Evolutionary conservation across 2,888 invertebrate genomes (phyloP), one percentile per base, ranked within the genome.

Genomic region (Limnephilus auricula): DNA sequence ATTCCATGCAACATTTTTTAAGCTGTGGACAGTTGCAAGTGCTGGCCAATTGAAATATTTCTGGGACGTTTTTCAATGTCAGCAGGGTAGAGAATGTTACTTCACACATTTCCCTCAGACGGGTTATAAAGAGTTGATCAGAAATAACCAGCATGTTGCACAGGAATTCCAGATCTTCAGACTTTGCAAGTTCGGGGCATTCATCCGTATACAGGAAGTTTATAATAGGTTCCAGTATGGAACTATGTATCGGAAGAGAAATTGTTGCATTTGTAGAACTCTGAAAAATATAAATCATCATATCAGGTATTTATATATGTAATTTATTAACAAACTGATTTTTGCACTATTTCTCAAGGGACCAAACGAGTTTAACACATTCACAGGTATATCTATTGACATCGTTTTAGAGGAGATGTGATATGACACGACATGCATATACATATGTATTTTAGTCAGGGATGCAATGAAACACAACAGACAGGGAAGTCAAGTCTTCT

Each of bases 191-290:
- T 93, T 96, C 95, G 0, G 96, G 96, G 32, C 97, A 96, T 2
- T 97, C 95, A 94, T 98, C 97, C 0, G 97, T 97, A 94, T 98
- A 98, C 0, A 98, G 95, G 94, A 97, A 98, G 93, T 98, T 97
- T 13, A 98, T 95, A 2, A 98, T 96, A 0, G 97, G 96, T 91
- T 96, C 95, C 93, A 98, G 95, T 50, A 97, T 96, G 88, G 96
- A 95, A 91, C 96, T 95, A 93, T 96, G 96, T 90, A 97, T 96
- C 30, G 97, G 97, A 37, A 98, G 94, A 0, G 95, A 95, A 31
- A 97, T 95, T 91, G 95, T 95, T 87, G 96, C 95, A 90, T 95
- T 94, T 84, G 94, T 94, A 92, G 96, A 95, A 89, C 96, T 96
- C 97, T 97, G 95, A 34, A 96, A 96, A 34, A 34, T n/a, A 65